Conservation (phyloP, 2,797 vertebrate species). For the Muscicapa comitata region DNA sequence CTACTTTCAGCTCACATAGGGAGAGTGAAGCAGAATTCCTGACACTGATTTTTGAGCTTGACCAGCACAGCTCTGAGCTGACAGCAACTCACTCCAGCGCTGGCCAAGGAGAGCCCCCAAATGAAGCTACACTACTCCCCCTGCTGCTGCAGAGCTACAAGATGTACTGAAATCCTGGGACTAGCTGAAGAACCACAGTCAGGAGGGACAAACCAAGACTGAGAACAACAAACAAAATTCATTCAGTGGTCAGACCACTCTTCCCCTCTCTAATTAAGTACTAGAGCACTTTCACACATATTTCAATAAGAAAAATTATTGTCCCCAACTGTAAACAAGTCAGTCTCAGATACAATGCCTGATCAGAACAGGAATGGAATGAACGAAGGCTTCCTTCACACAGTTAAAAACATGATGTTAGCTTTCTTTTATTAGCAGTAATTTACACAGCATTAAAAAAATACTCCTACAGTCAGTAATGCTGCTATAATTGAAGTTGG, state of each 20-base stretch:
- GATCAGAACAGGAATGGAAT: neutral
- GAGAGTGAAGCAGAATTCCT: neutral
- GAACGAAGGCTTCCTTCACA: neutral
- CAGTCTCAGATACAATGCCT: neutral
- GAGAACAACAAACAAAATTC: neutral
- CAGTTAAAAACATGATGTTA: neutral
- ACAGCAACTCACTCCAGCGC: neutral
- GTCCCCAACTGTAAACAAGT: neutral
- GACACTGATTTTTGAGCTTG: neutral
- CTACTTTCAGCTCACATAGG: neutral
- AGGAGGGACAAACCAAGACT: neutral
- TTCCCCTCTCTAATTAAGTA: neutral
- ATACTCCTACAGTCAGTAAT: neutral
- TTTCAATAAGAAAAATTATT: neutral
- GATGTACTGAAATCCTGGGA: neutral
- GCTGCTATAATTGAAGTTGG: neutral
- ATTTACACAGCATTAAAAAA: neutral
- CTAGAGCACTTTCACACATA: neutral
- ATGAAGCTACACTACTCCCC: slow-evolving; percentile 56
- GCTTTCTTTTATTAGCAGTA: neutral
- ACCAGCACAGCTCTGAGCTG: neutral
- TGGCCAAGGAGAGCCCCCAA: neutral
- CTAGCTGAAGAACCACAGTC: neutral
- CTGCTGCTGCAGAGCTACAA: slow-evolving; percentile 28
- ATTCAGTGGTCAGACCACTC: neutral